phyloP scores from a whole-genome alignment of 2,888 invertebrate species.

The Cyaniris semiargus region DNA sequence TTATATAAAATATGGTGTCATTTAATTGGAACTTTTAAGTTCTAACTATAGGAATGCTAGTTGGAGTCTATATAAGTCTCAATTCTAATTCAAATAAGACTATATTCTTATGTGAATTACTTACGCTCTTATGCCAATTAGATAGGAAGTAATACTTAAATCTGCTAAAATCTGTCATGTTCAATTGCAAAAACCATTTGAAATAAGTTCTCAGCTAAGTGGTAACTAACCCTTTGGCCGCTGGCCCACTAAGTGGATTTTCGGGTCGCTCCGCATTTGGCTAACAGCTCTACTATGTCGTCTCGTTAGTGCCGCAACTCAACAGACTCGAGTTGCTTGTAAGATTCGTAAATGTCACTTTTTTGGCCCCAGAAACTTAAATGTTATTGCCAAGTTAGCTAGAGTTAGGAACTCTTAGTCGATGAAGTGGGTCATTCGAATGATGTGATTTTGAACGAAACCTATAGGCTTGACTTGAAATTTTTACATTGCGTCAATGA shows the following conservation, averaged over 20 bases:
- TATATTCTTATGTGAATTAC: not conserved
- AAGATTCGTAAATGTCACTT: conserved; percentile 10
- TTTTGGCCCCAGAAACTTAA: not conserved
- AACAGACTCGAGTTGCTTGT: conserved; percentile 24
- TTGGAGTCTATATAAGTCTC: not conserved
- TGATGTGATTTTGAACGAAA: too few relatives aligned
- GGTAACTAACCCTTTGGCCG: conserved; percentile 28
- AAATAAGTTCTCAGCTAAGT: conserved; percentile 26
- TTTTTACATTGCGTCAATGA: too few relatives aligned
- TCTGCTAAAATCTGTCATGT: not conserved
- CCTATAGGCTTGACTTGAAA: too few relatives aligned
- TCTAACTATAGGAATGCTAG: not conserved
- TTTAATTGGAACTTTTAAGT: too few relatives aligned
- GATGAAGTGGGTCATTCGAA: not conserved
- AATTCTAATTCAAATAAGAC: not conserved
- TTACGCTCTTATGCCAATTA: not conserved
- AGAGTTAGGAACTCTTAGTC: too few relatives aligned
- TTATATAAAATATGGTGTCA: too few relatives aligned
- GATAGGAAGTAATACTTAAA: not conserved
- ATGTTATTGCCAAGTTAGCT: not conserved
- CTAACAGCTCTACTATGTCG: conserved; percentile 67
- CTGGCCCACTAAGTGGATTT: conserved; percentile 69
- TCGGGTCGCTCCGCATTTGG: conserved; percentile 70
- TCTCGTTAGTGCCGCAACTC: conserved; percentile 58
- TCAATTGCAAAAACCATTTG: not conserved